Evolutionary conservation across 2,113 vertebrate genomes (phyloP), one percentile per base, ranked within the genome.

Genomic region (Hypanus sabinus): DNA sequence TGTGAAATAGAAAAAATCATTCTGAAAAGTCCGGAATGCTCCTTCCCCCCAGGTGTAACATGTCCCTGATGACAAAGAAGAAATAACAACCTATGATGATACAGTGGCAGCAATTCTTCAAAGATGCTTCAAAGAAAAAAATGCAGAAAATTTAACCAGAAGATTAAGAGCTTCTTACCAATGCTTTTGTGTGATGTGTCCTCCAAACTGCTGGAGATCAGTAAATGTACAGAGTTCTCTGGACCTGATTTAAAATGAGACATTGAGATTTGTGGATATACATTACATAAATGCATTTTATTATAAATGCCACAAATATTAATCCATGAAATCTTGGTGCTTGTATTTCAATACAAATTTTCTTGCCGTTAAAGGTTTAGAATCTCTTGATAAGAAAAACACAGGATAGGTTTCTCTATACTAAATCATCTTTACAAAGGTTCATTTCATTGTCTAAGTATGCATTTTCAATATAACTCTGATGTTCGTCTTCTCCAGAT

Each of bases 41-140:
- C 90, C 90, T 92, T 65, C 24, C 7, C 90, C 90, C 90, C 90
- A 92, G 4, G 90, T 92, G 36, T 92, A 71, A 71, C 90, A 92
- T n/a, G 27, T 92, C 18, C 90, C 90, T 92, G 36, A 71, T 38
- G 70, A 33, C 33, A 92, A 22, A 46, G n/a, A 20, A 20, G 33
- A 46, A 92, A 38, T 10, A 38, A 71, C 10, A 71, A 38, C 22
- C 20, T 71, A 7, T 70, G 65, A 68, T 91, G 10, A 14, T 22
- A 36, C 0, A 38, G 62, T 12, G 62, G 8, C 7, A 70, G 20
- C 1, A 22, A 70, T 38, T 91, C 88, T 38, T 91, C 10, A 70
- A 91, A 22, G 33, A 38, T 16, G 20, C 68, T 91, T 11, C 46
- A 46, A 46, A 46, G 36, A 18, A 20, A 14, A 7, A 70, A n/a